Base-by-base conservation (phyloP, 2,888 invertebrate species). In the Pegoplata infirma region DNA sequence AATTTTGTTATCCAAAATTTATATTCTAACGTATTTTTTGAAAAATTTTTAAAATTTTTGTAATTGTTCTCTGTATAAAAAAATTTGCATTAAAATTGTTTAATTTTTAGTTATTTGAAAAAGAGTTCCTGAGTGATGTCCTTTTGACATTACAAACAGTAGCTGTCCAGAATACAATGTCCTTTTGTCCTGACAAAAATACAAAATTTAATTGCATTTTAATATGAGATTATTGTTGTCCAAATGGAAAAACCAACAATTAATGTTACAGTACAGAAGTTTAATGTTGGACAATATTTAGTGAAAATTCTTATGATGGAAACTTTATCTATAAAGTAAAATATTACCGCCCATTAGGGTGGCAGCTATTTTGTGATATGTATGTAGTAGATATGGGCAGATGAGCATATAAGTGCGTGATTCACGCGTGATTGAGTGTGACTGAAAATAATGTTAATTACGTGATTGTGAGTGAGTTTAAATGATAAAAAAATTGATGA, bases 201-300 rank as follows among this genome's bases (percentile, higher is more conserved):
- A 63, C n/a, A n/a, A n/a, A n/a, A n/a, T n/a, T 61, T 61, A 61
- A 61, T 49, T 63, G 47, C 32, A 47, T 63, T 63, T 63, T 63
- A 63, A 63, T 59, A 63, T 21, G 7, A 40, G n/a, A 40, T n/a
- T 40, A 1, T 36, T 36, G 1, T 36, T 4, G 12, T 36, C 12
- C 4, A 12, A 12, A 36, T 3, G 36, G 10, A n/a, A n/a, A 36
- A 36, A 1, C 32, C 1, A 36, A 12, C 36, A 36, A 36, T 36
- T 36, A 36, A 12, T 8, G 4, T 32, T 36, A 12, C 12, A 36
- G 4, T 12, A 25, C n/a, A 5, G 6, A 25, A 25, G 5, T 25
- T 25, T 5, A 25, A 6, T 25, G 6, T 5, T 25, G 25, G 25
- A 25, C 25, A 25, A 25, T 25, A 25, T n/a, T n/a, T n/a, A 25